These are phyloP conservation scores for Cinclus cinclus DNA, from an alignment of 2,113 vertebrate species.

Conservation along the genomic window DNA sequence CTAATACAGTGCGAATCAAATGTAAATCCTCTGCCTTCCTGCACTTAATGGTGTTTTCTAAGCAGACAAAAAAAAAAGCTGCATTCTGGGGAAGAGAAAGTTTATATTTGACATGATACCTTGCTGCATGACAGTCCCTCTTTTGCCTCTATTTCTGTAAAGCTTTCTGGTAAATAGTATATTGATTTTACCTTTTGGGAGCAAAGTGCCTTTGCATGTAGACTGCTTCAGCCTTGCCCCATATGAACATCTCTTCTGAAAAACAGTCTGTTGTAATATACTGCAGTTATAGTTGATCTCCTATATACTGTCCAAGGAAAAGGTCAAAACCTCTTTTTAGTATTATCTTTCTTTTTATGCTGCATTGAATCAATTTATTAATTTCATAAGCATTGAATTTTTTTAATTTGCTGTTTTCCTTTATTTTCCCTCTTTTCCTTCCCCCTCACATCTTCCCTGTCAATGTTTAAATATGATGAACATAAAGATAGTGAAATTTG, in stretches of 20 bases:
- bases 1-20: neutral
- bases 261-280: neutral
- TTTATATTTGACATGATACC: neutral
- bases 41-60: neutral
- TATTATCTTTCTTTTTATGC: neutral
- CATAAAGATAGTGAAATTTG: neutral
- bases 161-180: neutral
- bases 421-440: neutral
- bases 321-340: neutral
- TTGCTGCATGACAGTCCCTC: neutral
- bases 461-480: neutral
- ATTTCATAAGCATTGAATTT: neutral
- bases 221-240: neutral
- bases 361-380: neutral
- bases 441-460: neutral
- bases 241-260: neutral
- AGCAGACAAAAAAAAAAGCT: neutral
- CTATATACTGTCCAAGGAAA: neutral
- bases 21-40: neutral
- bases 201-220: neutral
- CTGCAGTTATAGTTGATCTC: neutral
- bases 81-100: neutral
- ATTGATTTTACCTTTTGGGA: neutral
- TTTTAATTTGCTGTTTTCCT: neutral
- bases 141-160: neutral